Percentiles rank a stretch among this genome's conserved stretches.
These are phyloP conservation scores for Eugnorisma glareosa DNA, from an alignment of 2,888 invertebrate species.

Conservation along the genomic window DNA sequence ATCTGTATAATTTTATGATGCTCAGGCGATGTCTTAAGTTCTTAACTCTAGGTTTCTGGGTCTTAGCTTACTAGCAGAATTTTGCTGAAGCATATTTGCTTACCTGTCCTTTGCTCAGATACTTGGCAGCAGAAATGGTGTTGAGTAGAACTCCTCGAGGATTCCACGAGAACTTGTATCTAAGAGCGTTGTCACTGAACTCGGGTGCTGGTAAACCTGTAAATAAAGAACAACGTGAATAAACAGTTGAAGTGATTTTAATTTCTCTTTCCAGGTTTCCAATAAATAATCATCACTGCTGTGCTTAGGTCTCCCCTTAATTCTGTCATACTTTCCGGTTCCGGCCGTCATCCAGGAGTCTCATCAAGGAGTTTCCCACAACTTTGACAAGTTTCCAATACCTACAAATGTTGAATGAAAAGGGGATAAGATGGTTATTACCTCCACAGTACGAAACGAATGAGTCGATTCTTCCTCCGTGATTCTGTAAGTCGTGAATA, in stretches of 20 bases:
- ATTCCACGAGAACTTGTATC: conserved; percentile 99
- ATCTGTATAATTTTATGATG: background rate
- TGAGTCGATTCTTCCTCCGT: conserved; percentile 97
- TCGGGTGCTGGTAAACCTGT: conserved; percentile 98
- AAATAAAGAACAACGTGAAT: background rate
- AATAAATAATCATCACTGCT: background rate
- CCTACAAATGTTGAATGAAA: background rate
- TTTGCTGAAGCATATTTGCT: background rate
- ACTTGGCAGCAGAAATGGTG: conserved; percentile 97
- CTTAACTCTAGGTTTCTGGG: too few relatives aligned
- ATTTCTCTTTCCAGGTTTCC: background rate
- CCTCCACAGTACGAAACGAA: conserved; percentile 99
- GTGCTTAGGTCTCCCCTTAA: background rate
- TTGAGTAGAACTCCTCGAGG: conserved; percentile 98
- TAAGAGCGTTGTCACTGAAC: conserved; percentile 96
- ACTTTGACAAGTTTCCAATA: background rate
- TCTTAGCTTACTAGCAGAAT: too few relatives aligned
- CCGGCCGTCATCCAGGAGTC: background rate
- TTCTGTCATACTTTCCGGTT: background rate
- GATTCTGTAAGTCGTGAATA: conserved; percentile 97
- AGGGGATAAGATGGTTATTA: conserved; percentile 58
- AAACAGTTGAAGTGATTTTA: background rate
- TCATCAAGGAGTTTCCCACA: background rate
- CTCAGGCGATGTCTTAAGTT: too few relatives aligned
- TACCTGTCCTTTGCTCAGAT: conserved; percentile 95